These are phyloP conservation scores for Apoda limacodes DNA, from an alignment of 2,888 invertebrate species.

Conservation along the genomic window DNA sequence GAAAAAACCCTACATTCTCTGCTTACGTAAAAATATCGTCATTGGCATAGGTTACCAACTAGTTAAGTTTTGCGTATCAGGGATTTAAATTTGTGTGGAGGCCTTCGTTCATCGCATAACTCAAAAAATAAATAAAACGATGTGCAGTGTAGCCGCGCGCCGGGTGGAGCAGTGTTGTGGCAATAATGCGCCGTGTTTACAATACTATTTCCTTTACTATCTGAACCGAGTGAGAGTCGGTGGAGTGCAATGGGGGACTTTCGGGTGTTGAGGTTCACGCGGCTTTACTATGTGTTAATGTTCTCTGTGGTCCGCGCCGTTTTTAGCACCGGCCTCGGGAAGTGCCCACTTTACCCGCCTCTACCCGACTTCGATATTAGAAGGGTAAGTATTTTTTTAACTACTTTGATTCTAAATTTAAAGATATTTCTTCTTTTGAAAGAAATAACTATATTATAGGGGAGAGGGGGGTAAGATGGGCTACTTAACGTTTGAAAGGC, in stretches of 20 bases:
- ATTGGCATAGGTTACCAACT: too few species aligned
- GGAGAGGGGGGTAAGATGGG: too few species aligned
- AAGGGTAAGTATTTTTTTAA: conserved; percentile 72
- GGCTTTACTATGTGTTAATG: conserved; percentile 5
- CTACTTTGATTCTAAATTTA: too few species aligned
- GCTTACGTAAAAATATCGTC: too few species aligned
- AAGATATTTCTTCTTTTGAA: too few species aligned
- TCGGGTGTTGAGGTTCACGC: background rate
- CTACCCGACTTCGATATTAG: conserved; percentile 75
- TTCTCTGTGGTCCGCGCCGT: background rate
- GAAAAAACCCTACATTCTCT: too few species aligned
- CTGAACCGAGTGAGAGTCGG: background rate
- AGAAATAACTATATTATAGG: too few species aligned
- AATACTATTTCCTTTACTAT: conserved; percentile 6
- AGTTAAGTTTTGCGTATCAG: too few species aligned
- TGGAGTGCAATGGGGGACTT: background rate
- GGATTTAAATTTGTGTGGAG: too few species aligned
- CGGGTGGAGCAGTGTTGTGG: conserved; percentile 7
- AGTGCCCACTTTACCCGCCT: conserved; percentile 75
- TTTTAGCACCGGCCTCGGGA: conserved; percentile 67
- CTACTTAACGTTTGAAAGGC: too few species aligned
- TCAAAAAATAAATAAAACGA: too few species aligned
- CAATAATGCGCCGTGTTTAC: conserved; percentile 15
- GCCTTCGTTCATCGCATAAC: too few species aligned
- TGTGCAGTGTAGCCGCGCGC: conserved; percentile 18